Evolutionary conservation across 2,113 vertebrate genomes (phyloP).

Genomic region (Geothlypis trichas): DNA sequence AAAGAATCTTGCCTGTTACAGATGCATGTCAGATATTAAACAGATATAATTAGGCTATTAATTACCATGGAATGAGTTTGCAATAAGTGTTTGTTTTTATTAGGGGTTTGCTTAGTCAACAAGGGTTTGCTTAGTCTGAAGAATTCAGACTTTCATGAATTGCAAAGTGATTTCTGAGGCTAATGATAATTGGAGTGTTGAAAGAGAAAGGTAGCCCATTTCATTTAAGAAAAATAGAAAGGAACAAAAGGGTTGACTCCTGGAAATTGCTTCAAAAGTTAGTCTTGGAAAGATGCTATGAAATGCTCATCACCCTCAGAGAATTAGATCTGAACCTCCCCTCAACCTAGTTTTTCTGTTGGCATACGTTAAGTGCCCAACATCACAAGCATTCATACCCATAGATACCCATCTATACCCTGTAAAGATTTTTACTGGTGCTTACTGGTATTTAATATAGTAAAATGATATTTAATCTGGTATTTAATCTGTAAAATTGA

Average conservation of each 20-base stretch:
- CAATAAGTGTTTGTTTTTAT: neutral
- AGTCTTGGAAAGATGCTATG: neutral
- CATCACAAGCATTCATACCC: neutral
- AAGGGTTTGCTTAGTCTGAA: neutral
- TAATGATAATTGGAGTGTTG: neutral
- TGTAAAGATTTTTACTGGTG: neutral
- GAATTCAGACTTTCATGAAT: slow-evolving; percentile 8
- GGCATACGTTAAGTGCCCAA: neutral
- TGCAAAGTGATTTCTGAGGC: neutral
- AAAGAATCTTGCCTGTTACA: neutral
- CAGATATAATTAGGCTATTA: neutral
- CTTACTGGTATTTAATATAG: neutral
- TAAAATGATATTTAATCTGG: no score
- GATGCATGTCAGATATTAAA: neutral
- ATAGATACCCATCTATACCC: neutral
- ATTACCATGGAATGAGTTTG: neutral
- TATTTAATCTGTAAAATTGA: no score
- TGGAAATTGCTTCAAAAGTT: neutral
- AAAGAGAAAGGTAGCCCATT: neutral
- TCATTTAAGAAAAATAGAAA: neutral
- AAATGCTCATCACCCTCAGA: neutral
- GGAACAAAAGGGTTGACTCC: neutral
- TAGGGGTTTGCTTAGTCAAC: neutral
- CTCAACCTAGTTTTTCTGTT: neutral
- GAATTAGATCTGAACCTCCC: neutral